Evolutionary conservation across 2,888 invertebrate genomes (phyloP), one percentile per base, ranked within the genome.

Genomic region (Ligdia adustata): DNA sequence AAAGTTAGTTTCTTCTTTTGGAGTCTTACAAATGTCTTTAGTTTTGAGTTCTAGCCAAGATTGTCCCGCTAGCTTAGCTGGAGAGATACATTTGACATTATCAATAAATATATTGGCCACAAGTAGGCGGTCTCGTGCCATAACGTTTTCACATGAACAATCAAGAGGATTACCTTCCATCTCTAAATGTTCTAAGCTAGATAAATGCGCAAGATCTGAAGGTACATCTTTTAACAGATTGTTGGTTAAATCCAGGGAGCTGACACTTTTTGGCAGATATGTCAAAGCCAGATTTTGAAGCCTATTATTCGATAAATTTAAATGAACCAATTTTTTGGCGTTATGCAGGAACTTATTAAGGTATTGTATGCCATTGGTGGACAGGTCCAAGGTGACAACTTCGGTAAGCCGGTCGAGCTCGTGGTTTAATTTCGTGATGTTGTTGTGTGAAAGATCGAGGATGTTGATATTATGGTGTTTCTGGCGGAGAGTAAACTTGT

Each of bases 81-180:
- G 94, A 38, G 83, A 79, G n/a, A 73, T 76, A 76, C 94, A 94
- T 57, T 83, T 76, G 0, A 92, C 88, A 57, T 81, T 76, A 69
- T 92, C 91, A 61, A 92, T 91, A 41, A 85, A 88, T 9, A 93
- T 88, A 47, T 90, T 86, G 48, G 85, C 86, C 51, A 88, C 75
- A 33, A 92, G 69, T 58, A 95, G 75, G 59, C 89, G 88, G 65
- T 95, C 93, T 55, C 94, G 91, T 33, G 92, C 88, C 54, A 91
- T 83, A 45, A 95, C 76, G 45, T 94, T 94, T 53, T 92, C 91
- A 69, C 95, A 95, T 15, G 93, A 92, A 77, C 95, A 96, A 60
- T 93, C 88, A 3, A 96, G 82, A 22, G 92, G 92, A 72, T 96
- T 96, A 29, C 93, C 93, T 35, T 91, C 89, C 47, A 96, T 67